Conservation (phyloP, 2,797 vertebrate genomes). For the Manis pentadactyla region DNA sequence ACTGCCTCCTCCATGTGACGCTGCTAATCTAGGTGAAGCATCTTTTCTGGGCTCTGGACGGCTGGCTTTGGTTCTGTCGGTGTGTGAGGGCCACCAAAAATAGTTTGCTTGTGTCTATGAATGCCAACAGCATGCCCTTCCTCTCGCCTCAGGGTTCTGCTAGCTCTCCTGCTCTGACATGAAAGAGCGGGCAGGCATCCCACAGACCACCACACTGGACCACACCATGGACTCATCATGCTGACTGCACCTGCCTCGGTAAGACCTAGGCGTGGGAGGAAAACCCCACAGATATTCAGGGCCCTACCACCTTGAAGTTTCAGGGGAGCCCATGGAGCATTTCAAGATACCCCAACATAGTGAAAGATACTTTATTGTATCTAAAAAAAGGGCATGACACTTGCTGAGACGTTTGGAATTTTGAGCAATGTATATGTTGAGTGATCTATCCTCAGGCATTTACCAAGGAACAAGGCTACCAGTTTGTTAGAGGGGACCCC, state of each 20-base stretch:
- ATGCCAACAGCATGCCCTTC: neutral
- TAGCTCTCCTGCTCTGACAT: neutral
- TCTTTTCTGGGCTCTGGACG: neutral
- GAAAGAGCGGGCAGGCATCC: neutral
- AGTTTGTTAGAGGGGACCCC: neutral
- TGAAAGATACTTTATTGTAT: neutral
- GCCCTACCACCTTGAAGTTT: neutral
- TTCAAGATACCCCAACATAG: neutral
- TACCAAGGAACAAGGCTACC: neutral
- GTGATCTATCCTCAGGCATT: neutral
- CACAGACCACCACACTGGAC: accelerated
- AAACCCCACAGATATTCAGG: neutral
- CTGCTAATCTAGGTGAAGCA: neutral
- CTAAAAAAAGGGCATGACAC: neutral
- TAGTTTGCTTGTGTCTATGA: neutral
- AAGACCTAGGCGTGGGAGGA: neutral
- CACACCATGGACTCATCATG: neutral
- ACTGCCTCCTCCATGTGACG: neutral
- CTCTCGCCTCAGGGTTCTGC: neutral
- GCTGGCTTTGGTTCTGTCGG: neutral
- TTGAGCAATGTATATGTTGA: neutral
- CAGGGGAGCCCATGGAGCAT: neutral
- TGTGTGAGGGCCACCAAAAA: neutral
- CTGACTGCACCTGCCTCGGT: neutral
- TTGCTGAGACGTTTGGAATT: neutral